Base-by-base conservation (phyloP, 2,888 invertebrate genomes). In the Metellina segmentata region DNA sequence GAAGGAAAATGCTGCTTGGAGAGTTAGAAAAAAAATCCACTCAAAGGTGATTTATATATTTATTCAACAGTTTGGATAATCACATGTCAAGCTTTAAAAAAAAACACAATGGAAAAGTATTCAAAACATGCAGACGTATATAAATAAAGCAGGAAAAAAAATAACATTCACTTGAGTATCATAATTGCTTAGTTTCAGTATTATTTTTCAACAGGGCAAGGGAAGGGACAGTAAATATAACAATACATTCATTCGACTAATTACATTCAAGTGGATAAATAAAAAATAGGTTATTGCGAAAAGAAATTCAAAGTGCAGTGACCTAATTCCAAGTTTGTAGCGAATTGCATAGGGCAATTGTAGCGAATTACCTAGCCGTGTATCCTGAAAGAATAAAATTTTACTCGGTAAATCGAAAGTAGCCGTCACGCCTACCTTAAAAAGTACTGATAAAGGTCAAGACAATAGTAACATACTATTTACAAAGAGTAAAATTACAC, bases 401-500 rank as follows among this genome's bases (percentile, higher is more conserved):
- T 86, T 53, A 81, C 79, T 74, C 75, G 34, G 74, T 82, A 83
- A 85, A 81, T 81, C 51, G 90, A 79, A 85, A 85, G 81, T 78
- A 90, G 90, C 85, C 74, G 69, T 90, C 75, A 81, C 52, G 86
- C 77, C 86, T 86, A 91, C 82, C 78, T 88, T 53, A 71, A 86
- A 74, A 83, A 87, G 87, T 82, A 91, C 82, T 85, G 87, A 85
- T 89, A 92, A 89, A 92, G 74, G 79, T 89, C 49, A 72, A 92
- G 79, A 92, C 69, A 85, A 87, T 92, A 77, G 89, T 92, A 92
- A 86, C 85, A 86, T 86, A 82, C 88, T 92, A 92, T 92, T 89
- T 92, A 92, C 92, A 92, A 61, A 92, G 92, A 89, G 89, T 71
- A 92, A 91, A 88, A 89, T 92, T 89, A 89, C 81, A 86, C 88